phyloP scores from a whole-genome alignment of 2,113 vertebrate species.

The Chamaetylas fuelleborni region DNA sequence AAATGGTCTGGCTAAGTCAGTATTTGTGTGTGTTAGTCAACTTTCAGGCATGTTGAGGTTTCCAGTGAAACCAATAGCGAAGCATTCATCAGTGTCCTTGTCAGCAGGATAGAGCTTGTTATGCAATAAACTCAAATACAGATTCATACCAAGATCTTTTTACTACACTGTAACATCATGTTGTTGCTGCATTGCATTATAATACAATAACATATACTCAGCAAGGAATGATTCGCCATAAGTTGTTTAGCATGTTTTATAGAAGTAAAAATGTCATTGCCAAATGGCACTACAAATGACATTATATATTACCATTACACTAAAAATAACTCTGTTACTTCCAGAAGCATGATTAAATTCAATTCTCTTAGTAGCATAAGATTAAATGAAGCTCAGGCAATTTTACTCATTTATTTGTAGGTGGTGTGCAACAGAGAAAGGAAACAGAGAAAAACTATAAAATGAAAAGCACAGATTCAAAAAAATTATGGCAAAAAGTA shows the following conservation, averaged over 20 bases:
- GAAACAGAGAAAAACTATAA: slow-evolving; percentile 34
- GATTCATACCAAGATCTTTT: background rate
- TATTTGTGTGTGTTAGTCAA: background rate
- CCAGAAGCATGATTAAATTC: background rate
- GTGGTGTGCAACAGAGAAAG: background rate
- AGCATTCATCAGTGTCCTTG: background rate
- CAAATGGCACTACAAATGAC: background rate
- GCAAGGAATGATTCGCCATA: background rate
- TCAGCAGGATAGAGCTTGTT: background rate
- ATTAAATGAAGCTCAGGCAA: slow-evolving; percentile 16
- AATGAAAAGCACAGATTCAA: slow-evolving; percentile 34
- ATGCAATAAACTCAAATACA: background rate
- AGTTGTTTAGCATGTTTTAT: slow-evolving; percentile 3
- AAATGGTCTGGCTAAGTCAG: background rate
- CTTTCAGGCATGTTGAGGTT: background rate
- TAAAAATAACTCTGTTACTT: slow-evolving; percentile 33
- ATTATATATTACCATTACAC: background rate
- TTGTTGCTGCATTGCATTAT: background rate
- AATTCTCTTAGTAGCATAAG: background rate
- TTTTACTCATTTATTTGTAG: slow-evolving; percentile 46
- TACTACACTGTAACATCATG: background rate
- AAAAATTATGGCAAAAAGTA: background rate
- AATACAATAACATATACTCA: background rate
- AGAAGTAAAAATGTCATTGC: background rate
- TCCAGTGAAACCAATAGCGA: background rate